Base-by-base conservation (phyloP, 2,113 vertebrate genomes). In the Machaerirhynchus nigripectus region DNA sequence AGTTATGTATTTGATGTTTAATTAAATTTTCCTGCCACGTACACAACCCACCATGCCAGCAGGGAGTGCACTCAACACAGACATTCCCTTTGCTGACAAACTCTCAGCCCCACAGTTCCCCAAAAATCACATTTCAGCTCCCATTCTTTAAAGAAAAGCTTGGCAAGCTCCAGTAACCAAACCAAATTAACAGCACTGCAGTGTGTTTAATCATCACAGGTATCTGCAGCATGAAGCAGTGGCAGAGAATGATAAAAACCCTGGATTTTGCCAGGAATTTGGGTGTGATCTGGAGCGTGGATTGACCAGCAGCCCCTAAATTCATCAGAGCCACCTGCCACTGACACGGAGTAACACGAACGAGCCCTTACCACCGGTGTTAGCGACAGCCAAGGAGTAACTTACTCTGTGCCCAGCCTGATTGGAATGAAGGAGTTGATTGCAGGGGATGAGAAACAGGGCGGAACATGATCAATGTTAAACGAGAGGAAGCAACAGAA, bases 401-500 rank as follows among this genome's bases (percentile, higher is more conserved):
- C 99, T 99, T 99, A 99, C 99, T 99, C 99, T 99, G 99, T 99
- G 99, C 99, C 99, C 99, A 98, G 99, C 98, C 99, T 99, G 98
- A 98, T 94, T 93, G 98, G 97, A 96, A 98, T 97, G 98, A 88
- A 98, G 98, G 91, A 98, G 99, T 99, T 98, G 99, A 99, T 99
- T 98, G 99, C 98, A 99, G 99, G 84, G 74, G 39, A 87, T 87
- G 84, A 61, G 56, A 87, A 78, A 98, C 98, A 98, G 90, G 89
- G 96, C 87, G 95, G 88, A 95, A 91, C 93, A 97, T 98, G 98
- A 99, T 98, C 97, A 98, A 97, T 98, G 98, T 98, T 98, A 98
- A 98, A 98, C 95, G 96, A 98, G 96, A 98, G 96, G 95, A 98
- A 98, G 94, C 97, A 97, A 98, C 95, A 97, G 96, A 98, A 98